Evolutionary conservation across 2,888 invertebrate species (phyloP).

Genomic region (Cyclophora punctaria): DNA sequence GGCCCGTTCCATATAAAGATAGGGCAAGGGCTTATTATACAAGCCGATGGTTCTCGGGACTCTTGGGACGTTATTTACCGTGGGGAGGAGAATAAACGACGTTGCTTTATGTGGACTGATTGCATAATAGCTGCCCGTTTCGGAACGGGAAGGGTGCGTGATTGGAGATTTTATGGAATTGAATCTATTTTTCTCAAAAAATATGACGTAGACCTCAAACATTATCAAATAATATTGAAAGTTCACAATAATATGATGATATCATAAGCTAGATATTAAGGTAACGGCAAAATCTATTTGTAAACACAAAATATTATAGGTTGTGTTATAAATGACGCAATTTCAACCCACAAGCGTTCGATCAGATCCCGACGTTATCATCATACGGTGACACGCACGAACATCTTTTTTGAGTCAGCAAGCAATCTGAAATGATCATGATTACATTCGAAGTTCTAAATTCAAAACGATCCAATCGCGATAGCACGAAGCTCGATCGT

Average conservation of each 20-base stretch:
- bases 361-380: constrained; percentile 8
- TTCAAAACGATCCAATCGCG: constrained; percentile 58
- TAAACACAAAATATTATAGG: too few species aligned
- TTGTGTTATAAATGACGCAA: too few species aligned
- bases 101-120: constrained; percentile 51
- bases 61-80: constrained; percentile 57
- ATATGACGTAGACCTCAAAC: too few species aligned
- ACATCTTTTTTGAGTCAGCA: constrained; percentile 25
- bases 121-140: constrained; percentile 62
- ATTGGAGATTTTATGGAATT: constrained; percentile 37
- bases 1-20: constrained; percentile 73
- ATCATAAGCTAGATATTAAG: too few species aligned
- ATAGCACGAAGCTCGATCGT: constrained; percentile 65
- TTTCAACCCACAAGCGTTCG: too few species aligned
- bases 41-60: constrained; percentile 39
- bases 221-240: too few species aligned
- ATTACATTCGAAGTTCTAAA: constrained; percentile 56
- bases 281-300: too few species aligned
- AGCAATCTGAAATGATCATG: constrained; percentile 44
- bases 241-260: too few species aligned
- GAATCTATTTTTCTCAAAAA: too few species aligned
- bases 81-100: constrained; percentile 56
- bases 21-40: constrained; percentile 67
- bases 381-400: constrained; percentile 16
- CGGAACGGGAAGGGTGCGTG: constrained; percentile 49